Conservation (phyloP, 35 echinoderm and acorn worm species). For the Diadema setosum region DNA sequence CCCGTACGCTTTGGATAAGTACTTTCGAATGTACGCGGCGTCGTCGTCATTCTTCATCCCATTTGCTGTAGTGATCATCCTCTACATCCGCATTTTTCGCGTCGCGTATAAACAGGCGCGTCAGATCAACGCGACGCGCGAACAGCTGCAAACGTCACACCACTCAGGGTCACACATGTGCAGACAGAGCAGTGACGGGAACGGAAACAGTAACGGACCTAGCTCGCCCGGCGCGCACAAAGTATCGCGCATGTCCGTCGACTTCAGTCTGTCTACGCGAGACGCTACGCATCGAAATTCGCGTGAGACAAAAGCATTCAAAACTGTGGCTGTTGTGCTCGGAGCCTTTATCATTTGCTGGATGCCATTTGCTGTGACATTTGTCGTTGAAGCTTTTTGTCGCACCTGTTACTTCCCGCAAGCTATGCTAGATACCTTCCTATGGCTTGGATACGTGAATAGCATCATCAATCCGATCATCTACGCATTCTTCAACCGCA, state of each 20-base stretch:
- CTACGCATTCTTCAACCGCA: constrained; percentile 58
- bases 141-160: neutral
- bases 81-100: constrained; percentile 50
- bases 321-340: constrained; percentile 71
- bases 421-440: constrained; percentile 28
- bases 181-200: neutral
- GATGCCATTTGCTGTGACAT: constrained; percentile 55
- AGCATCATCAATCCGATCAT: constrained; percentile 78
- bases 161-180: neutral
- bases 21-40: constrained; percentile 43
- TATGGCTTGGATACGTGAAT: constrained; percentile 85
- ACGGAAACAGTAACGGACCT: neutral
- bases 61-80: constrained; percentile 39
- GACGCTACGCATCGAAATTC: constrained; percentile 8
- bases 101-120: constrained; percentile 55
- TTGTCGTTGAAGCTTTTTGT: constrained; percentile 29
- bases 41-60: constrained; percentile 64
- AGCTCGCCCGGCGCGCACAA: constrained; percentile 24
- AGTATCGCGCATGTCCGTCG: constrained; percentile 29
- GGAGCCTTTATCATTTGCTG: constrained; percentile 80
- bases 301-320: neutral
- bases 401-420: constrained; percentile 10
- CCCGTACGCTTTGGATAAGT: constrained; percentile 20
- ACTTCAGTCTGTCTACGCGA: neutral
- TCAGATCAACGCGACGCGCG: constrained; percentile 32